Percentiles rank a stretch among this genome's conserved stretches.
Conservation (phyloP, 2,888 invertebrate genomes). For the Myopa testacea region DNA sequence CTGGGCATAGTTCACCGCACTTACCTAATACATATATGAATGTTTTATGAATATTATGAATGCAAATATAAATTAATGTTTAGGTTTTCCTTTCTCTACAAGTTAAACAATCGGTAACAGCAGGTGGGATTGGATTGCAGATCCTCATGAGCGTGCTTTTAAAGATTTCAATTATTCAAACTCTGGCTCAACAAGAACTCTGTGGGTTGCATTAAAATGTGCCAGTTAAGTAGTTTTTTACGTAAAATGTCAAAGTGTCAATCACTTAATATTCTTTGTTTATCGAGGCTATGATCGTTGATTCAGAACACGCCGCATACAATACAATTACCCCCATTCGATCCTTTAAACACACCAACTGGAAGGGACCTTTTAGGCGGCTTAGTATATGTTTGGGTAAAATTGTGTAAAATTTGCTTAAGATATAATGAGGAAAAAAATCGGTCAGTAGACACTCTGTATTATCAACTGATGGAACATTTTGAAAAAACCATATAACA, state of each 20-base stretch:
- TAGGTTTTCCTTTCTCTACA: too few species aligned
- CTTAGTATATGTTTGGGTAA: too few species aligned
- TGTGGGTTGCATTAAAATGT: conserved; percentile 8
- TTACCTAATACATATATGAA: too few species aligned
- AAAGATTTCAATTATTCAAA: neutral
- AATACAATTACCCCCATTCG: neutral
- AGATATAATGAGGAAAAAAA: too few species aligned
- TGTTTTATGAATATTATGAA: too few species aligned
- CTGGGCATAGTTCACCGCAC: too few species aligned
- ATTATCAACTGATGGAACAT: too few species aligned
- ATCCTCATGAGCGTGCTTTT: neutral
- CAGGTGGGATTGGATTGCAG: conserved; percentile 18
- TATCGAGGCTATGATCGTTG: conserved; percentile 12
- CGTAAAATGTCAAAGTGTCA: conserved; percentile 63
- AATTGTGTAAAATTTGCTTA: too few species aligned
- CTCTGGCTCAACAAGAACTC: conserved; percentile 16
- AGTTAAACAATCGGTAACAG: neutral
- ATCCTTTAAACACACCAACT: neutral
- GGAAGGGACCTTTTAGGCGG: too few species aligned
- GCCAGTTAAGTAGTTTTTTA: conserved; percentile 10
- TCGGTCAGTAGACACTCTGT: too few species aligned
- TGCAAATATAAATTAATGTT: too few species aligned
- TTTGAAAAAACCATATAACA: too few species aligned
- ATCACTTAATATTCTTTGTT: conserved; percentile 55
- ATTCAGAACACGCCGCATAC: neutral